Evolutionary conservation across 1,140 invertebrate genomes (phyloP), one percentile per base, ranked within the genome.

Genomic region (Temnothorax nylanderi): DNA sequence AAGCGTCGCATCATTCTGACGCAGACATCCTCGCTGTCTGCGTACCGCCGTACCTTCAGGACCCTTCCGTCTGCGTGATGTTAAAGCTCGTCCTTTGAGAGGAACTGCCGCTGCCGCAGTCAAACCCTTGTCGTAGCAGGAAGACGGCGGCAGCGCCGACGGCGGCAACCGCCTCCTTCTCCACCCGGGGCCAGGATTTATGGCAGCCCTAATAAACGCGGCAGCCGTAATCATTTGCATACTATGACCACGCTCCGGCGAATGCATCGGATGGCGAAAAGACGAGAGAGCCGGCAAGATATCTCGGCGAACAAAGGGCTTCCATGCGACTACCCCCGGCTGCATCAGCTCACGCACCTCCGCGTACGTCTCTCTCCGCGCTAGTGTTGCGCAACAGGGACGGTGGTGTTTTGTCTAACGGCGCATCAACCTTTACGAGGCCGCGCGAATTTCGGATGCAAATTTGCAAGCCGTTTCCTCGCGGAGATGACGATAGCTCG

Each of bases 161-260:
- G 21, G 54, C 49, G 4, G 11, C 58, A 47, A 34, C 41, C 18
- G n/a, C 8, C 37, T 16, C 51, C 34, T 47, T 34, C 37, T 16
- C 41, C 41, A 32, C n/a, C 8, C 62, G 8, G 11, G 44, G 41
- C 60, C 56, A 80, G 77, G 72, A 89, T 89, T 91, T 91, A 89
- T 69, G 74, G 54, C 87, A 34, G 65, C 26, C 41, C 10, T 87
- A 91, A 89, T 88, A 87, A 85, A 84, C 69, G 56, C 60, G 67
- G 72, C 56, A 37, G 60, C 49, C 41, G 64, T 54, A 81, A 91
- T 90, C 89, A 90, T 91, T 92, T 90, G 84, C 86, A 91, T 87
- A 74, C 54, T 58, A 58, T 67, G 84, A 84, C 56, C 75, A 34
- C 54, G 54, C 80, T 84, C 80, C 54, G 85, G 67, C 58, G 51